Conservation (phyloP, 2,888 invertebrate genomes). For the Physocephala rufipes region DNA sequence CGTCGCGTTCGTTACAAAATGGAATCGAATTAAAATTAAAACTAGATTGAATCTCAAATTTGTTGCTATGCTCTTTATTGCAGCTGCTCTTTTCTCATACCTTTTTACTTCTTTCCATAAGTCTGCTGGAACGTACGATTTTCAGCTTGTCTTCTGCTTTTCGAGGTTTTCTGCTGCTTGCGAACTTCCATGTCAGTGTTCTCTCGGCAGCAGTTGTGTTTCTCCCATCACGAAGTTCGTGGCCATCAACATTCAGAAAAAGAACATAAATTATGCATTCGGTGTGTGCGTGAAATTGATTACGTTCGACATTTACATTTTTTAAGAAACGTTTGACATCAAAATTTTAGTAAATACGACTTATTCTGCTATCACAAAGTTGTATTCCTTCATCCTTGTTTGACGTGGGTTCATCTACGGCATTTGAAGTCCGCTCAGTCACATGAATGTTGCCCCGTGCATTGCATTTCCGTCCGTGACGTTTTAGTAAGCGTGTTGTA, state of each 20-base stretch:
- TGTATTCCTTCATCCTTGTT: conserved; percentile 8
- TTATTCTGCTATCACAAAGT: background rate
- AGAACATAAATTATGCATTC: no score
- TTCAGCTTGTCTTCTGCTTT: background rate
- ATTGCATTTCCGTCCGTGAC: no score
- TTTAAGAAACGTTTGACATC: background rate
- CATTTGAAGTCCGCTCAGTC: no score
- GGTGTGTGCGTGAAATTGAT: no score
- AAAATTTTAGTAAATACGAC: background rate
- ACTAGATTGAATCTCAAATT: no score
- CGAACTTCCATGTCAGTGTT: conserved; percentile 32
- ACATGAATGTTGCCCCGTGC: no score
- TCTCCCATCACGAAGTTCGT: conserved; percentile 26
- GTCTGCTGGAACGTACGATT: background rate
- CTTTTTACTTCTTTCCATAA: no score
- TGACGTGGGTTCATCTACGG: background rate
- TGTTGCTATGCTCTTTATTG: no score
- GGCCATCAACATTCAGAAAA: background rate
- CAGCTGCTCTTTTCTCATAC: no score
- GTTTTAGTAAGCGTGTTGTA: no score
- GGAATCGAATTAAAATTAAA: no score
- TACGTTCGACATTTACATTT: background rate
- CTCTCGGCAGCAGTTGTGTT: conserved; percentile 34
- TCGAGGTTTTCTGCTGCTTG: conserved; percentile 10
- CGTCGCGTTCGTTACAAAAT: no score